Conservation (phyloP, 2,113 vertebrate genomes). For the Daphoenositta chrysoptera region DNA sequence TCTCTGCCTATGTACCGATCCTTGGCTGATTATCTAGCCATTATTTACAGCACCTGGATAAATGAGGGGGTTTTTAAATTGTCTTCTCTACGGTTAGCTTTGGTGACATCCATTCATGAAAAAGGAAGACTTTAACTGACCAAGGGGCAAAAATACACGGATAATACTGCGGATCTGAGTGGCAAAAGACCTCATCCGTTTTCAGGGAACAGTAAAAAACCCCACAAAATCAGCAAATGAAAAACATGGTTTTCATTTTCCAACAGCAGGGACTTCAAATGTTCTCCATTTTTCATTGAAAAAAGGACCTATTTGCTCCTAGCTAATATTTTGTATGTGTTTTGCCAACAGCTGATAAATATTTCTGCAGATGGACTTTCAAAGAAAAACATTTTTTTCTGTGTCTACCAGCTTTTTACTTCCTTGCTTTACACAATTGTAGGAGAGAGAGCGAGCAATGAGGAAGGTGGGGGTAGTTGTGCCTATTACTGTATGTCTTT, state of each 20-base stretch:
- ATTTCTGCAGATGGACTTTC: conserved; percentile 54
- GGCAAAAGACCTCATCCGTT: neutral
- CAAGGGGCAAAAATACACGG: neutral
- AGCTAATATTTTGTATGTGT: conserved; percentile 35
- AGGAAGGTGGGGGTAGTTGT: conserved; percentile 57
- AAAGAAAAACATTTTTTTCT: conserved; percentile 75
- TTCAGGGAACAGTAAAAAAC: neutral
- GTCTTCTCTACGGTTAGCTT: neutral
- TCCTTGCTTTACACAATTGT: conserved; percentile 61
- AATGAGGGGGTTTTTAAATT: neutral
- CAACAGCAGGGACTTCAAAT: neutral
- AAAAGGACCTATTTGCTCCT: conserved; percentile 11
- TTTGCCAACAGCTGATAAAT: conserved; percentile 61
- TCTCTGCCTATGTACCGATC: neutral
- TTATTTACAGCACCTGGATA: neutral
- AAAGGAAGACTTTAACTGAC: neutral
- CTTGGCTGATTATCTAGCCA: neutral
- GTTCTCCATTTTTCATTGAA: conserved; percentile 31
- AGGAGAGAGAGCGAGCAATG: neutral
- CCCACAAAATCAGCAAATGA: neutral
- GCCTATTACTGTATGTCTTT: conserved; percentile 40
- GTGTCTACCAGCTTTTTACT: conserved; percentile 45
- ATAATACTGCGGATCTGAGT: neutral
- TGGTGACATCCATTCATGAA: neutral
- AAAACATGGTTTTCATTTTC: neutral